phyloP scores from a whole-genome alignment of 1,140 invertebrate genomes.

The Eurosta solidaginis region DNA sequence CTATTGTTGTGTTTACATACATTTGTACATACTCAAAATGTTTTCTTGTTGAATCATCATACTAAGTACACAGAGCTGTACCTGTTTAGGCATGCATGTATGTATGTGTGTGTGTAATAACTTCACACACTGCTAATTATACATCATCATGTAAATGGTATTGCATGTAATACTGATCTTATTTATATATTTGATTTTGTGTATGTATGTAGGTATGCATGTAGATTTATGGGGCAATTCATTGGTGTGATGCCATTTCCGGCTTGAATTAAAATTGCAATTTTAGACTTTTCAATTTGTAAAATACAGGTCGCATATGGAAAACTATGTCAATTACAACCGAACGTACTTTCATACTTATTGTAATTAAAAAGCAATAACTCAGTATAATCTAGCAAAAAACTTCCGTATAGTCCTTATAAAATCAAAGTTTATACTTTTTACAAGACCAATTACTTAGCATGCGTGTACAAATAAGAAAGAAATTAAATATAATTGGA shows the following conservation, averaged over 20 bases:
- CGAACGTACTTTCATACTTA: not conserved
- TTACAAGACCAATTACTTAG: no score
- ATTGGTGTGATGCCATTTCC: not conserved
- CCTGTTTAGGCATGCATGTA: not conserved
- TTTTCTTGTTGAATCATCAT: not conserved
- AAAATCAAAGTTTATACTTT: no score
- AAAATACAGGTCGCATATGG: not conserved
- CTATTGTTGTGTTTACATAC: not conserved
- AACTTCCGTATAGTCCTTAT: no score
- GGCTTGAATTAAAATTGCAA: not conserved
- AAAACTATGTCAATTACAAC: not conserved
- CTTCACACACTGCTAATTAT: no score
- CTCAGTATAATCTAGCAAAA: no score
- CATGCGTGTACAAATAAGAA: no score
- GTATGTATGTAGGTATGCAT: not conserved
- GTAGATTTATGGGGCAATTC: not conserved
- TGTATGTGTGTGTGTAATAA: not conserved
- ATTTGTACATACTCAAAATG: no score
- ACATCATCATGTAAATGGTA: no score
- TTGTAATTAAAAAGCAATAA: no score
- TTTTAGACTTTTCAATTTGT: not conserved
- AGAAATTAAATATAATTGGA: no score
- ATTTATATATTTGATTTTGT: no score
- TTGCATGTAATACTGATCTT: no score
- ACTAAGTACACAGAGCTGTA: not conserved